Evolutionary conservation across 1,140 invertebrate species (phyloP), one percentile per base, ranked within the genome.

Genomic region (Oreohelix idahoensis): DNA sequence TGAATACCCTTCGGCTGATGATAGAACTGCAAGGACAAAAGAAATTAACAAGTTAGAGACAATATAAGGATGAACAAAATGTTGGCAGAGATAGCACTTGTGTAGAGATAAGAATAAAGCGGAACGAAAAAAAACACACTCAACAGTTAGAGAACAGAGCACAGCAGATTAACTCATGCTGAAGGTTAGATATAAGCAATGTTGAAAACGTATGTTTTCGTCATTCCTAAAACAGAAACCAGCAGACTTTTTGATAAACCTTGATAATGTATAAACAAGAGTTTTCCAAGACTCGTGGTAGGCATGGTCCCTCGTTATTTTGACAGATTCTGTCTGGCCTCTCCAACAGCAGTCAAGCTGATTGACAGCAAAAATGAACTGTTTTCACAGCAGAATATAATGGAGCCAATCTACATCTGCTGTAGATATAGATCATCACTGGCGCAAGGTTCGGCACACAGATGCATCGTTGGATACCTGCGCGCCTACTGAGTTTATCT

Each of bases 341-440:
- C n/a, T 66, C 1, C 63, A 35, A 17, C 29, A 66, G 29, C 63
- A 35, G 63, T 10, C 5, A 66, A 32, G 29, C 0, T 66, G 63
- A 66, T 29, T 66, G 63, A 66, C 63, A 66, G n/a, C 63, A 29
- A 66, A n/a, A 66, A 66, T 66, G 63, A 29, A 29, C n/a, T 66
- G 29, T 66, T 66, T 66, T 66, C 17, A 32, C 63, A 66, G 63
- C 63, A 32, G 63, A 66, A 32, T 0, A 29, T 32, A 32, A 66
- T 32, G 29, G n/a, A 66, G n/a, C 63, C 29, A 29, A 11, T 66
- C n/a, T 23, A 17, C 63, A 66, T 29, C n/a, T 66, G 63, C 17
- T 66, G n/a, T 66, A 32, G n/a, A 66, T 32, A 11, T 29, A 32
- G n/a, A 32, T 58, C 53, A 23, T n/a, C 10, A 58, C 5, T 58